Base-by-base conservation (phyloP, 2,113 vertebrate species). In the Tinamus guttatus region DNA sequence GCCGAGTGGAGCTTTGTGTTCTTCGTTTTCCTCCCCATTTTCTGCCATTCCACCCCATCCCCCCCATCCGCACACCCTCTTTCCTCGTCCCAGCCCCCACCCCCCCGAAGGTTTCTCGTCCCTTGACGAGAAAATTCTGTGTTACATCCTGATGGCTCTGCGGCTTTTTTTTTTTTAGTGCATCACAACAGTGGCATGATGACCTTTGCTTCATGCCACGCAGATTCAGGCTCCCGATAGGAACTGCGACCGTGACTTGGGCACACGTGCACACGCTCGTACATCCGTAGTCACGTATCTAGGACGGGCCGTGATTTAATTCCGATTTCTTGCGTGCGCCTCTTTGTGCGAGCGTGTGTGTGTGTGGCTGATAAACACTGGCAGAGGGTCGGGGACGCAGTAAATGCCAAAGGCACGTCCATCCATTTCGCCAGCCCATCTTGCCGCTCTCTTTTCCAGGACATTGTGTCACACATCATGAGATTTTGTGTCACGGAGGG, bases 121-220 rank as follows among this genome's bases (percentile, higher is more conserved):
- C 97, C 96, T 96, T 86, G 93, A 96, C 93, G 97, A 97, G 95
- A 97, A 97, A 98, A 98, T 98, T 98, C 97, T 96, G 88, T 98
- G 94, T 98, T 98, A 97, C 93, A 90, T 97, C 93, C 97, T 97
- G 97, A 98, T 97, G 97, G 97, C 97, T 98, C 97, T 98, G 98
- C 98, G 97, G 98, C 95, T 81, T 95, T 96, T 95, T 92, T 77
- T 89, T 87, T 97, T 94, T 90, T 95, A 94, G 96, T 95, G 94
- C 97, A 98, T 98, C 97, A 97, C 97, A 95, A 98, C 97, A 95
- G 96, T 97, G 97, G 97, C 96, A 96, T 1, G 89, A 98, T 98
- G 98, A 97, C 97, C 98, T 98, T 97, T 98, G 94, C 97, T 98
- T 94, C 94, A 69, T 98, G 94, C 96, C 96, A 97, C 86, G 81